Evolutionary conservation across 2,113 vertebrate genomes (phyloP), one percentile per base, ranked within the genome.

Genomic region (Psilopogon haemacephalus): DNA sequence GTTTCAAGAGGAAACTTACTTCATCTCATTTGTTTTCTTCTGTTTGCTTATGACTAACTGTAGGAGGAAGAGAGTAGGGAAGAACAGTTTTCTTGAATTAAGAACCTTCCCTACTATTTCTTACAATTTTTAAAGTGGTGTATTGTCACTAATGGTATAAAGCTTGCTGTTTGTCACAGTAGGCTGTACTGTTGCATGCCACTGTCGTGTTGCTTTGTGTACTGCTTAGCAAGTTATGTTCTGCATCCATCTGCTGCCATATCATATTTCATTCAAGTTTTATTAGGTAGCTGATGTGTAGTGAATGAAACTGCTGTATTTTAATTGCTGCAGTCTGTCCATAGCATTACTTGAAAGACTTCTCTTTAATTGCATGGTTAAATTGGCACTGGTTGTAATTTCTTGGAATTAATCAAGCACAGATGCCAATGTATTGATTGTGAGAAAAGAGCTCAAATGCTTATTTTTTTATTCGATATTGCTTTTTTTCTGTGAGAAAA

Each of bases 381-480:
- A 92, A 46, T 75, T 95, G 75, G 93, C 95, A 87, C 95, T 95
- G 96, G 87, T 95, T 87, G 55, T 91, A 89, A 94, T 93, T 97
- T 90, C 95, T 96, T 92, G 68, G 74, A 85, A 78, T 56, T 84
- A 69, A 52, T 86, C 71, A 96, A 95, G 80, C 74, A 94, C 63
- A 15, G 60, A 79, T 79, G 24, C 37, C 85, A 74, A 35, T 94
- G 65, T 84, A 78, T 85, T 91, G 60, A 60, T 48, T 63, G 79
- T 78, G 84, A 88, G 44, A 88, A 68, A 71, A 94, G 72, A 79
- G 18, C 88, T 63, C 27, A 30, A 46, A 55, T 70, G 37, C 52
- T 92, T 94, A 27, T 20, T 93, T 96, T 96, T 65, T 63, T 37
- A 89, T 79, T 95, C 78, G 80, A 69, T 68, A 42, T 64, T 86